phyloP scores from a whole-genome alignment of 2,113 vertebrate genomes.

The Tamias sibiricus region DNA sequence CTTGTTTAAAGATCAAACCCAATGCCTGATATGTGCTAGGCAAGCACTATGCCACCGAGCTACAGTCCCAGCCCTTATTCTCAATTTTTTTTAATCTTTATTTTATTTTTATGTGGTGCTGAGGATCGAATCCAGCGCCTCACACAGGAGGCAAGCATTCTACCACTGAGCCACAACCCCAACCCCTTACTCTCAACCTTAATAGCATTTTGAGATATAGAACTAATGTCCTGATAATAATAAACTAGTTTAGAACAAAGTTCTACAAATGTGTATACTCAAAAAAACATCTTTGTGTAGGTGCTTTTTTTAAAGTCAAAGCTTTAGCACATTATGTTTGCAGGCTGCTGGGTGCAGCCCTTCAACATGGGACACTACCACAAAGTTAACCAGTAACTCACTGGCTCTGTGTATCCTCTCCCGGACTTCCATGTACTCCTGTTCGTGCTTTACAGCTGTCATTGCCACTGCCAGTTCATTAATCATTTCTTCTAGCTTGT shows the following conservation, averaged over 20 bases:
- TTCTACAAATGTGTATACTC: background rate
- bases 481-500: constrained; percentile 99
- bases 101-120: too few relatives aligned
- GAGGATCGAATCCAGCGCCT: too few relatives aligned
- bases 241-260: background rate
- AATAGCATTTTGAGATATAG: background rate
- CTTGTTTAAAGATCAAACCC: too few relatives aligned
- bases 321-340: background rate
- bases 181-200: background rate
- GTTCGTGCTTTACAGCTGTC: constrained; percentile 99
- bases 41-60: too few relatives aligned
- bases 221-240: background rate
- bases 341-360: too few relatives aligned
- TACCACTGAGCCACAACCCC: too few relatives aligned
- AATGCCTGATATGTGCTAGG: too few relatives aligned
- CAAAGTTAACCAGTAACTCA: constrained; percentile 81
- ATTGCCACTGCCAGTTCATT: constrained; percentile 98
- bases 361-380: rapidly evolving
- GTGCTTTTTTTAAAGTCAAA: background rate
- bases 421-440: constrained; percentile 99
- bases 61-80: background rate
- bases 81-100: background rate
- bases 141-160: too few relatives aligned
- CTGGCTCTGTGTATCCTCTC: constrained; percentile 99
- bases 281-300: background rate